Base-by-base conservation (phyloP, 1,140 invertebrate genomes). In the Trialeurodes vaporariorum region DNA sequence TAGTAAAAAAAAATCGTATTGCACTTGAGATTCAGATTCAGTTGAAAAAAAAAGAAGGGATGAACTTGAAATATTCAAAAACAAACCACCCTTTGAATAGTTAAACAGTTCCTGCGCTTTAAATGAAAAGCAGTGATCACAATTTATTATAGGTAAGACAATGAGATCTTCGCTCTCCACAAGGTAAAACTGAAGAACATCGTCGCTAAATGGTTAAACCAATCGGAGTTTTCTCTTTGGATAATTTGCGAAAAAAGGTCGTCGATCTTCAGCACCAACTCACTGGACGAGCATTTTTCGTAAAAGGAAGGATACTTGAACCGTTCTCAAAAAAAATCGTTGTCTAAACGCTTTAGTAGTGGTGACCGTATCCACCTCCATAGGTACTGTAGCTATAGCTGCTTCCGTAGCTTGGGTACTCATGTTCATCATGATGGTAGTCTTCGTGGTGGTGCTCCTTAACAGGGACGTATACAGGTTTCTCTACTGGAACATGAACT, bases 401-500 rank as follows among this genome's bases (percentile, higher is more conserved):
- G 34, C 34, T 49, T 5, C 34, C 34, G 34, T 49, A 49, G 34
- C 34, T 49, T 17, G 34, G 34, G 34, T 49, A 49, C 5, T 49
- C 34, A 49, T 49, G 34, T 49, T 49, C 34, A 49, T 49, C 34
- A 49, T 49, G 34, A 49, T 49, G 34, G 17, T 49, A 17, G 5
- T 49, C 34, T 49, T 49, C 34, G 34, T 49, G 34, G 34, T 49
- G 34, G 34, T 49, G 34, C 34, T 49, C 34, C 34, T 49, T 49
- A 17, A 49, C 34, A 5, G 34, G 34, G 5, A 49, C 34, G 34
- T 49, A 49, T 5, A 49, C 34, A 17, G 34, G 34, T 17, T 49
- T 49, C 34, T 49, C 76, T 0, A 75, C 79, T 0, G 77, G 75
- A 40, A 77, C 77, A 5, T 75, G 77, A 1, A 81, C 75, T 63